Evolutionary conservation across 2,113 vertebrate genomes (phyloP), one percentile per base, ranked within the genome.

Genomic region (Callorhinus ursinus): DNA sequence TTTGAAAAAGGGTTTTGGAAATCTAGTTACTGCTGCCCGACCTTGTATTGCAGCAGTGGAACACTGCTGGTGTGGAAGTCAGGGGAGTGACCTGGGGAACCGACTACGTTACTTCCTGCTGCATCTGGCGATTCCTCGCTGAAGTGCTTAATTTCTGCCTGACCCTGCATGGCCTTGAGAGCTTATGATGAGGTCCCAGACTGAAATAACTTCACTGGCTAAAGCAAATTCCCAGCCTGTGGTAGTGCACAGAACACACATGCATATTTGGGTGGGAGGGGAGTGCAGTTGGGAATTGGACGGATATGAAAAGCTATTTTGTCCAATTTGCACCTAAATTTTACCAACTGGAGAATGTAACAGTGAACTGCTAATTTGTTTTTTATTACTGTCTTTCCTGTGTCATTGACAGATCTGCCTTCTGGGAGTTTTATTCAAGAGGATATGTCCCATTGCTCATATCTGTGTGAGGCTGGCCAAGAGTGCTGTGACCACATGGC

Each of bases 401-500:
- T 65, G 31, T 26, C 80, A 96, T 98, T 92, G 77, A 88, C 97
- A 99, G 99, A 99, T 98, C 98, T 99, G 72, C 99, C 99, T 2
- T 99, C 99, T 91, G 99, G 99, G 94, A 99, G 99, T 98, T 99
- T 99, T 98, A 99, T 99, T 98, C 99, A 99, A 98, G 99, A 99
- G 95, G 99, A 99, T 65, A 98, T 99, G 97, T 99, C 99, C 0
- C 99, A 99, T 63, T 99, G 99, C 97, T 99, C 99, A 0, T 99
- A 99, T 57, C 99, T 99, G 96, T 99, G 99, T 72, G 99, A 99
- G 36, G 98, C 98, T 0, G 99, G 99, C 1, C 98, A 95, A 93
- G 99, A 99, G 92, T 99, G 99, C 98, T 99, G 99, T 33, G 99
- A 99, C 98, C 96, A 98, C 96, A 99, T 99, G 99, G 99, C 99